phyloP scores from a whole-genome alignment of 2,113 vertebrate genomes.

The Pogonocichla stellata region DNA sequence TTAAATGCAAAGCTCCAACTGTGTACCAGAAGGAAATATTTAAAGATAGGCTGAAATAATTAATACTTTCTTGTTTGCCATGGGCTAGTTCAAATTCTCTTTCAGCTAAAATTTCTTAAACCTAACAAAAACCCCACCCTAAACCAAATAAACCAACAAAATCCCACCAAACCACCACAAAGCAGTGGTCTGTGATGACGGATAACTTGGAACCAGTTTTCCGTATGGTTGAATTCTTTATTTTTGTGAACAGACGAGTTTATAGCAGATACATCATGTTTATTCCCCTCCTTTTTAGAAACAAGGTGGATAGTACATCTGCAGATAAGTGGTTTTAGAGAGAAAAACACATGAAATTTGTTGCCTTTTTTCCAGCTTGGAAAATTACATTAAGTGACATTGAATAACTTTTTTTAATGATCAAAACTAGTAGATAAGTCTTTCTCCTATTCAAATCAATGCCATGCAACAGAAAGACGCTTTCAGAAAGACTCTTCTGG shows the following conservation, averaged over 20 bases:
- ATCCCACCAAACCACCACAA: background rate
- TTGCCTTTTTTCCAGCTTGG: background rate
- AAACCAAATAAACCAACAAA: background rate
- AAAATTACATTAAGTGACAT: background rate
- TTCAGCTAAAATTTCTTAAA: background rate
- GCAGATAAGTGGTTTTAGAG: background rate
- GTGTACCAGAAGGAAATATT: background rate
- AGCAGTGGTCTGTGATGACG: background rate
- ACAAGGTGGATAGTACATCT: background rate
- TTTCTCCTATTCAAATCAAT: background rate
- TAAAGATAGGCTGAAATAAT: background rate
- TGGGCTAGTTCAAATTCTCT: background rate
- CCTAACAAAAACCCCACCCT: accelerated
- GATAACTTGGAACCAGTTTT: background rate
- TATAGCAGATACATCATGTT: background rate
- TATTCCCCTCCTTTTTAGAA: background rate
- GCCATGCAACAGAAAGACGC: background rate
- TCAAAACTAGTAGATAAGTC: background rate
- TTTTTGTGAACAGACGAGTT: background rate
- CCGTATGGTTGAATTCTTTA: background rate
- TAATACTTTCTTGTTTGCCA: background rate
- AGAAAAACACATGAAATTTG: background rate
- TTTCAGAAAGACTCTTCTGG: background rate
- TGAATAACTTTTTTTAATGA: background rate
- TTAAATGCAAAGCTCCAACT: background rate